A percentile compares a stretch with the other conserved stretches of the same genome.
Evolutionary conservation across 2,113 vertebrate species (phyloP).

Genomic region (Anolis carolinensis): DNA sequence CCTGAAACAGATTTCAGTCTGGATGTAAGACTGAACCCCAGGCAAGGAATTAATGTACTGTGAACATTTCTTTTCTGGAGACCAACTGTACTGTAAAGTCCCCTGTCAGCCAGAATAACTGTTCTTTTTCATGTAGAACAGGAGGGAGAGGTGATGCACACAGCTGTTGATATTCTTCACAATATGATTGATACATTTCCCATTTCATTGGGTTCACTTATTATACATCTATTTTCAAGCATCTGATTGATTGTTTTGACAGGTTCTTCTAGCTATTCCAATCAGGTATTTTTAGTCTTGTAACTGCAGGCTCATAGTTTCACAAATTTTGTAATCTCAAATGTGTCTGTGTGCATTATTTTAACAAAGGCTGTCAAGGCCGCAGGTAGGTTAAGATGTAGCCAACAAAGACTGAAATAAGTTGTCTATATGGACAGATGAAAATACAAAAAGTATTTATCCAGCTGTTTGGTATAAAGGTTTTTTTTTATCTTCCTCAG

Average conservation of each 20-base stretch:
- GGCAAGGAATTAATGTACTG: conserved; percentile 15
- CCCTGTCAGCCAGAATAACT: conserved; percentile 65
- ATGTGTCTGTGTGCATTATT: neutral
- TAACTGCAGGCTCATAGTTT: no score
- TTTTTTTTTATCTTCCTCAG: neutral
- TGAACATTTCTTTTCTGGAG: conserved; percentile 30
- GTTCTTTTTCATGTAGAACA: conserved; percentile 52
- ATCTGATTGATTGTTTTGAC: conserved; percentile 71
- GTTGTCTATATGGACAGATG: neutral
- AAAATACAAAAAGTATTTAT: neutral
- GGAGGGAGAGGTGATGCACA: conserved; percentile 57
- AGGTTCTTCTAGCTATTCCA: conserved; percentile 36
- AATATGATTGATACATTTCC: conserved; percentile 66
- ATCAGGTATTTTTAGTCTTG: conserved; percentile 18
- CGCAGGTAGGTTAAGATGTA: neutral
- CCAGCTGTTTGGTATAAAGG: neutral
- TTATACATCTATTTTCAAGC: conserved; percentile 65
- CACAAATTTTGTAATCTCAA: neutral
- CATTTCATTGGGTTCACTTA: conserved; percentile 76
- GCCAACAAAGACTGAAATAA: neutral
- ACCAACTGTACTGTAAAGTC: conserved; percentile 48
- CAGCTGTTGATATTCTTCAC: conserved; percentile 73
- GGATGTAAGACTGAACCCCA: neutral
- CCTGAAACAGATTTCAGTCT: conserved; percentile 6
- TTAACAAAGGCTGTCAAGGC: neutral